phyloP scores from a whole-genome alignment of 1,140 invertebrate genomes.

The Carcinoscorpius rotundicauda region DNA sequence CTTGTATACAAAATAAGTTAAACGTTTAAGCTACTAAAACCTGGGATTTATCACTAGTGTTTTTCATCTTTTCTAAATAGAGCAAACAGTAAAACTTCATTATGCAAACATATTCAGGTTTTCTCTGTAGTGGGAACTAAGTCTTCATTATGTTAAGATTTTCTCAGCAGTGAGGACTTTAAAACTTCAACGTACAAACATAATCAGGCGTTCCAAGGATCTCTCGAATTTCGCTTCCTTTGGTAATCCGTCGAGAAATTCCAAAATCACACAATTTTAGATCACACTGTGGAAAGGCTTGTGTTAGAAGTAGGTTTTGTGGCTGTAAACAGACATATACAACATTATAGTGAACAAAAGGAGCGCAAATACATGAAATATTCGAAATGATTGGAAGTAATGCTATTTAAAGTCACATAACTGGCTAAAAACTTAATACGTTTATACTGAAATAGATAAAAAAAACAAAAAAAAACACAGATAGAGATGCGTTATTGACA shows the following conservation, averaged over 20 bases:
- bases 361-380: too few species aligned
- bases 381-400: too few species aligned
- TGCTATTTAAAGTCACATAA: too few species aligned
- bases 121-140: not conserved
- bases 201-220: constrained; percentile 89
- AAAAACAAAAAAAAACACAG: too few species aligned
- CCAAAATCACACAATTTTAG: constrained; percentile 92
- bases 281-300: constrained; percentile 51
- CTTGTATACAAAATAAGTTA: not conserved
- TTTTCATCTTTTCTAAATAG: not conserved
- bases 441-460: too few species aligned
- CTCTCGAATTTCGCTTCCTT: constrained; percentile 78
- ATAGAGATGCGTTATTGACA: too few species aligned
- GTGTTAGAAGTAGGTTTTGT: constrained; percentile 79
- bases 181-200: constrained; percentile 52
- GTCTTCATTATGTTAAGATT: not conserved
- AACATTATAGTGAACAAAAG: too few species aligned
- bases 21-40: not conserved
- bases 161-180: too few species aligned
- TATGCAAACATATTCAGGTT: constrained; percentile 12
- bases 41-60: not conserved
- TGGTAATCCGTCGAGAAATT: constrained; percentile 76
- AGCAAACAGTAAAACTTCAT: not conserved
- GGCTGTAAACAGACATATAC: constrained; percentile 44
- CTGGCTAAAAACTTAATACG: too few species aligned